These are phyloP conservation scores for Nomada flava DNA, from an alignment of 2,888 invertebrate species.

Conservation along the genomic window DNA sequence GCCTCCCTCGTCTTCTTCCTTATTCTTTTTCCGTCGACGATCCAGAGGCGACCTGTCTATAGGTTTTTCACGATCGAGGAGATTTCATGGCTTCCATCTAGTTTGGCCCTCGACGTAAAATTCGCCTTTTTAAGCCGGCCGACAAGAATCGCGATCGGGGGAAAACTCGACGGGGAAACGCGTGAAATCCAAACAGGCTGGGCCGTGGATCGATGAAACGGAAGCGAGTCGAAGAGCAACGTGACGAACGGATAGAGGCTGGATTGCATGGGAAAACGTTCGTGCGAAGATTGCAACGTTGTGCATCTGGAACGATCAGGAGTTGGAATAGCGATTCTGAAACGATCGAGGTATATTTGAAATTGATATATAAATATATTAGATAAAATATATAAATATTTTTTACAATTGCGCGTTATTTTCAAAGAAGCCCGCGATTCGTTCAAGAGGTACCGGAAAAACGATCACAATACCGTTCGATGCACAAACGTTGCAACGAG, in stretches of 20 bases:
- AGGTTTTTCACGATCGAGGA: slow-evolving; percentile 1
- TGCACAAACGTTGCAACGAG: slow-evolving; percentile 28
- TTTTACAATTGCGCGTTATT: too few relatives aligned
- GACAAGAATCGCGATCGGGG: slow-evolving; percentile 68
- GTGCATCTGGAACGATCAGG: not conserved
- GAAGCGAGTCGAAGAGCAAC: not conserved
- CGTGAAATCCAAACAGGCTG: slow-evolving; percentile 57
- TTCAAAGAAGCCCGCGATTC: not conserved
- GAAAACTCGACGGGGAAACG: slow-evolving; percentile 41
- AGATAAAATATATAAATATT: too few relatives aligned
- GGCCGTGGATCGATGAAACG: slow-evolving; percentile 31
- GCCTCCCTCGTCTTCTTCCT: not conserved
- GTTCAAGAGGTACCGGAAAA: not conserved
- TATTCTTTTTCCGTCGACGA: not conserved
- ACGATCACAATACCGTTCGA: slow-evolving; percentile 10
- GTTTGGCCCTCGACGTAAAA: slow-evolving; percentile 34
- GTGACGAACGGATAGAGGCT: not conserved
- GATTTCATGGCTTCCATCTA: slow-evolving; percentile 51
- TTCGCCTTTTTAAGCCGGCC: slow-evolving; percentile 47
- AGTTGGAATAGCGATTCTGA: not conserved
- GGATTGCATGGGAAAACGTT: not conserved
- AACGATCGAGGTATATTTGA: too few relatives aligned
- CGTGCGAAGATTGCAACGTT: not conserved
- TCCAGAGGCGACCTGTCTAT: slow-evolving; percentile 1
- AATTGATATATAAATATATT: too few relatives aligned